phyloP scores from a whole-genome alignment of 2,888 invertebrate species.

The Hecatera dysodea region DNA sequence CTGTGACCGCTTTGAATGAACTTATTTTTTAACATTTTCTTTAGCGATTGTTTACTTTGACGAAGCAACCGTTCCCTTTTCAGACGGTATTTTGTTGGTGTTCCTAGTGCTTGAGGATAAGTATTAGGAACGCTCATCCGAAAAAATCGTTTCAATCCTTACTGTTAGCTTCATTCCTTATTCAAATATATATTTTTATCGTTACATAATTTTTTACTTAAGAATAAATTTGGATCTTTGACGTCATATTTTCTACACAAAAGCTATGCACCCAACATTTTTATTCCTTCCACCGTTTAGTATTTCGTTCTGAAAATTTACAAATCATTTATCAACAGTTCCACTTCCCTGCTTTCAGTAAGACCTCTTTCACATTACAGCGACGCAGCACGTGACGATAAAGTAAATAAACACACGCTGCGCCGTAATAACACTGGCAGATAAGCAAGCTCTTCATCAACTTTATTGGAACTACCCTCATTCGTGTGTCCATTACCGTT shows the following conservation, averaged over 20 bases:
- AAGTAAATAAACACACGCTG: constrained; percentile 29
- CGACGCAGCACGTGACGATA: not conserved
- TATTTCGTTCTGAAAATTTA: not conserved
- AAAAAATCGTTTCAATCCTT: not conserved
- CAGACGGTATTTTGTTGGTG: not conserved
- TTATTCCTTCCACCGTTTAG: not conserved
- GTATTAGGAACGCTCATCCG: not conserved
- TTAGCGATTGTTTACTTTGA: too few species aligned
- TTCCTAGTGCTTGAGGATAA: too few species aligned
- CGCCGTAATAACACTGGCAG: constrained; percentile 16
- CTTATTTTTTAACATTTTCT: too few species aligned
- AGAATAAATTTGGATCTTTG: too few species aligned
- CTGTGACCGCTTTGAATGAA: not conserved
- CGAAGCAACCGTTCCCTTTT: not conserved
- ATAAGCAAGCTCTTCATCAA: constrained; percentile 39
- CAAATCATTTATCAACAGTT: not conserved
- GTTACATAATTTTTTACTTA: too few species aligned
- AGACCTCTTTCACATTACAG: not conserved
- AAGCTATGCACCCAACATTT: too few species aligned
- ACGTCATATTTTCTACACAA: too few species aligned
- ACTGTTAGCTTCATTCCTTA: too few species aligned
- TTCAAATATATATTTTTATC: too few species aligned
- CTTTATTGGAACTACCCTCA: constrained; percentile 45
- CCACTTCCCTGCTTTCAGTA: not conserved
- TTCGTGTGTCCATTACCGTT: constrained; percentile 34